Evolutionary conservation across 2,113 vertebrate species (phyloP), one percentile per base, ranked within the genome.

Genomic region (Peromyscus maniculatus): DNA sequence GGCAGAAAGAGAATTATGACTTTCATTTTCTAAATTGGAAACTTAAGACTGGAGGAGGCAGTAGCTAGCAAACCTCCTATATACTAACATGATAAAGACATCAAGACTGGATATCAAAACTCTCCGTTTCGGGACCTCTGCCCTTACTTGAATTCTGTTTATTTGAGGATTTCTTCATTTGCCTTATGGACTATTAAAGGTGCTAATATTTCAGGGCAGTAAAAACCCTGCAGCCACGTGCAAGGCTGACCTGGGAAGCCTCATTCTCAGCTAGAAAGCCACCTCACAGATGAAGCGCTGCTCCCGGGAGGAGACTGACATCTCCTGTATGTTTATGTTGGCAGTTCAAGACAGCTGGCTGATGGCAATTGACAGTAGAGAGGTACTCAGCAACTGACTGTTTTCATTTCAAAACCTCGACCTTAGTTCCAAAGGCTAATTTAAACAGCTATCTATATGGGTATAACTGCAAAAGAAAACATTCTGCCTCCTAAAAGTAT

Each of bases 391-490:
- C 19, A 90, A 79, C 74, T 87, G 12, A 69, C 26, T 84, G 75
- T 74, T 39, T 72, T 82, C 80, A 69, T 71, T 90, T 94, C 31
- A 12, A 87, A 55, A 88, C 67, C 24, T 17, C 62, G 31, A 80
- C 7, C 95, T 95, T 87, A 24, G 80, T 9, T 71, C 92, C 84
- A 77, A 89, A 96, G 96, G 82, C 43, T 64, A 64, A 79, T 80
- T 89, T 87, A 89, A 95, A 94, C 11, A 89, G 19, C 78, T 84
- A 1, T 78, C 46, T 94, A 84, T 39, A 46, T 9, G 43, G 12
- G 57, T 3, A 64, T 62, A 90, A 82, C 95, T 82, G 21, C 72
- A 87, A 93, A 69, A 87, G 33, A 94, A 92, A 93, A 57, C 8
- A 90, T 72, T 71, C 64, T 66, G 3, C 67, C 39, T 83, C 90